Base-by-base conservation (phyloP, 35 echinoderm and acorn worm species). In the Apostichopus californicus region DNA sequence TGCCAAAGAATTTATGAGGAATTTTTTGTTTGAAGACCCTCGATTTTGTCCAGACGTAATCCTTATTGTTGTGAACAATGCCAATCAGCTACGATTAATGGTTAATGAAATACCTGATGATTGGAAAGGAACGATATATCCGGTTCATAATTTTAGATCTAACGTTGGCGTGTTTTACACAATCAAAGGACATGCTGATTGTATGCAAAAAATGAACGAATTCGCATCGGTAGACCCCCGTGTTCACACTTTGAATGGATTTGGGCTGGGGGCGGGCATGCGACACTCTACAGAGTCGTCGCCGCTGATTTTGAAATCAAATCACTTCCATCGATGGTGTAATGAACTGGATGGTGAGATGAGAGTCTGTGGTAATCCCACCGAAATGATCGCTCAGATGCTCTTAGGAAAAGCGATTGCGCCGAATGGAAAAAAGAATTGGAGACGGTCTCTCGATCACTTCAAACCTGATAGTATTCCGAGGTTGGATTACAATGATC, bases 311-410 rank as follows among this genome's bases (percentile, higher is more conserved):
- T 70, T 88, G 60, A 26, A 26, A 21, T 88, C 86, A 13, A 17
- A 11, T 10, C 86, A 88, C 22, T 28, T 57, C 12, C 86, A 88
- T 68, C 86, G 86, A 13, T 64, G 58, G 58, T 88, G 86, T 23
- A 68, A 72, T 72, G 86, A 88, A 88, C 59, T 88, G 9, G 52
- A 88, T 60, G 86, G 86, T 15, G 86, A 88, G 59, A 88, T 88
- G 86, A 63, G 57, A 53, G 20, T 88, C 9, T 88, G 86, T 22
- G 58, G 86, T 2, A 72, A 88, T 60, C 57, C 86, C 10, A 72
- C 86, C n/a, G 86, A 88, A 72, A 65, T 88, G 86, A 26, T 28
- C 18, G 86, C 58, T 63, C 86, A 88, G 20, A 88, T 88, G 9
- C 34, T 68, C 6, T 59, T 88, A 53, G 57, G 86, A 15, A 88